Base-by-base conservation (phyloP, 2,113 vertebrate genomes). In the Cyanistes caeruleus region DNA sequence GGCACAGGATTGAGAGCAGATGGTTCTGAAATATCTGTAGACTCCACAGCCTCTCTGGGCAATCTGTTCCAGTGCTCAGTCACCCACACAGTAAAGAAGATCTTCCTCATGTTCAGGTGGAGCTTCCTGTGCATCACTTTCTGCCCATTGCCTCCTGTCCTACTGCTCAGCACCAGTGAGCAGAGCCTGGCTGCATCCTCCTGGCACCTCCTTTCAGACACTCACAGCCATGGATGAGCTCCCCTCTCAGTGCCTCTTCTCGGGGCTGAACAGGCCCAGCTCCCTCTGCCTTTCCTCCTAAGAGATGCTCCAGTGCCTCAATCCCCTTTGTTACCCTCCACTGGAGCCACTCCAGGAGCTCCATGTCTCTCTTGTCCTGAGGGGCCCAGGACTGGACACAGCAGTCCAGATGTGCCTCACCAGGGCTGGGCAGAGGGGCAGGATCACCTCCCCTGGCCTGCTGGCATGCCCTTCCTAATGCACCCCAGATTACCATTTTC, bases 31-130 rank as follows among this genome's bases (percentile, higher is more conserved):
- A 30, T 52, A 67, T n/a, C 13, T 75, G 62, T 30, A 60, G 23
- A 53, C 2, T 53, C n/a, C 13, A n/a, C 28, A 68, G 1, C 24
- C 24, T 68, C n/a, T n/a, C 39, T 75, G 53, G 28, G 0, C 16
- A 75, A 18, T 10, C 46, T 41, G 0, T 59, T 30, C 33, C 28
- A 46, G 19, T 33, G 35, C 3, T 0, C 0, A 0, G 5, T 46
- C 15, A 39, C 22, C 4, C 0, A 0, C n/a, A 4, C 33, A 46
- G 33, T 51, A 39, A 44, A 58, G 51, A 44, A 74, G 2, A 4
- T 52, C 10, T n/a, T 58, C 43, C 35, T 49, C 28, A 5, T 17
- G 5, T 15, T 31, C 35, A 25, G 25, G 13, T 41, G 41, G 43
- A 72, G 2, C 22, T 59, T 30, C 19, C 44, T 39, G 37, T 24